Evolutionary conservation across 2,113 vertebrate genomes (phyloP).

Genomic region (Tyto alba): DNA sequence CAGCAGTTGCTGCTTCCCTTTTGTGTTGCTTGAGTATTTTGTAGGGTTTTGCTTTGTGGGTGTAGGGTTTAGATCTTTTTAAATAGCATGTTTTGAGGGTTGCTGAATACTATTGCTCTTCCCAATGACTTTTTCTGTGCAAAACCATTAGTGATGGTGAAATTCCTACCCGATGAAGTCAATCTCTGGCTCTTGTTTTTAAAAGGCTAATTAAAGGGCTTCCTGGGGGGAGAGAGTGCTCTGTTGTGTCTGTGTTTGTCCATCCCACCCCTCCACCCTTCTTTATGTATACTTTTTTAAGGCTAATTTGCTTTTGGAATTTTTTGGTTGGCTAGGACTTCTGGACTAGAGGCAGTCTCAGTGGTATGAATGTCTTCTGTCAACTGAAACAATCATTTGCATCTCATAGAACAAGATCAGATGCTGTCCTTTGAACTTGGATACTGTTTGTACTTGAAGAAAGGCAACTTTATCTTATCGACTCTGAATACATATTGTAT

Average conservation of each 20-base stretch:
- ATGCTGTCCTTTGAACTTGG: conserved; percentile 4
- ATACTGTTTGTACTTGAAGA: conserved; percentile 17
- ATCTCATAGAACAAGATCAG: neutral
- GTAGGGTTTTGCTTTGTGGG: neutral
- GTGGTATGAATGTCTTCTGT: neutral
- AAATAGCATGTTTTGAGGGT: neutral
- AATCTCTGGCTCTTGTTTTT: neutral
- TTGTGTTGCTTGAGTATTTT: neutral
- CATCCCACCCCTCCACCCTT: neutral
- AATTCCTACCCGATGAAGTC: neutral
- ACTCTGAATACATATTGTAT: neutral
- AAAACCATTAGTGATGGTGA: neutral
- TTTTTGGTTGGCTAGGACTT: neutral
- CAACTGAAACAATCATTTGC: neutral
- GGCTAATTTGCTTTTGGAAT: neutral
- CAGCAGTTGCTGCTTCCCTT: neutral
- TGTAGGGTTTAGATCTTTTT: neutral
- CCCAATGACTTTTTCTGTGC: neutral
- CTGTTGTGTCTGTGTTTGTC: too few species aligned
- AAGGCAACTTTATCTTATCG: conserved; percentile 20
- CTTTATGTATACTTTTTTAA: neutral
- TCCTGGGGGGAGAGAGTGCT: neutral
- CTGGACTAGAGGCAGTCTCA: neutral
- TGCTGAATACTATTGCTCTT: neutral
- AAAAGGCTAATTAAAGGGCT: neutral